Percentiles rank a stretch among this genome's conserved stretches.
phyloP scores from a whole-genome alignment of 2,113 vertebrate species.

The Rhea pennata region DNA sequence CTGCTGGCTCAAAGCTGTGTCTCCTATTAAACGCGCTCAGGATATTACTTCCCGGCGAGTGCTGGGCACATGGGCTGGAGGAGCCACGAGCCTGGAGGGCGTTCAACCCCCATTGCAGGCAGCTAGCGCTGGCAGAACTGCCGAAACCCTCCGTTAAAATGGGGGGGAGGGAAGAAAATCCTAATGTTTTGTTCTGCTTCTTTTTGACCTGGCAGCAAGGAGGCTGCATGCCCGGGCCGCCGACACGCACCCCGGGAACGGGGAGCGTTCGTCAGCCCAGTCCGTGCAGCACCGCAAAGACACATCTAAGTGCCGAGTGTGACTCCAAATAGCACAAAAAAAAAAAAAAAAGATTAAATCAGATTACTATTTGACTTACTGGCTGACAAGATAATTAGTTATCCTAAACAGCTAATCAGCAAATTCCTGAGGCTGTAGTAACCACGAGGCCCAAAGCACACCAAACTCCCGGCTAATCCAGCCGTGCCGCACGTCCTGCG shows the following conservation, averaged over 20 bases:
- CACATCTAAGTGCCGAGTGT: not conserved
- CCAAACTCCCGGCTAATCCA: not conserved
- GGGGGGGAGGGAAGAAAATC: not conserved
- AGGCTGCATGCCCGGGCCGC: fast-evolving
- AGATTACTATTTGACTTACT: conserved; percentile 1
- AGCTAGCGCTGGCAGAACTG: no score
- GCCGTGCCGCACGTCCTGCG: not conserved
- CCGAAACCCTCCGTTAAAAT: not conserved
- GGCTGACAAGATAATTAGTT: conserved; percentile 34
- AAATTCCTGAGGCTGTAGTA: conserved; percentile 48
- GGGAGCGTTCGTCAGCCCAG: fast-evolving
- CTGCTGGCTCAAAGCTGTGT: not conserved
- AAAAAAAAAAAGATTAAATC: not conserved
- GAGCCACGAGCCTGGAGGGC: not conserved
- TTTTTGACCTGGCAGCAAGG: not conserved
- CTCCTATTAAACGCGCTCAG: not conserved
- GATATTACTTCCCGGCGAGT: not conserved
- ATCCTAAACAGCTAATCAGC: conserved; percentile 23
- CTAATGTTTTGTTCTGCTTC: not conserved
- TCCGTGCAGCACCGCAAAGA: not conserved
- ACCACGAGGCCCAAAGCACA: conserved; percentile 7
- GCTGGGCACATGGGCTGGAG: not conserved
- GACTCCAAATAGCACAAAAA: not conserved
- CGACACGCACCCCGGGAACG: not conserved
- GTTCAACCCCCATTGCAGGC: not conserved